Conservation (phyloP, 92 coral and sea anemone species). For the Palythoa heliodiscus region DNA sequence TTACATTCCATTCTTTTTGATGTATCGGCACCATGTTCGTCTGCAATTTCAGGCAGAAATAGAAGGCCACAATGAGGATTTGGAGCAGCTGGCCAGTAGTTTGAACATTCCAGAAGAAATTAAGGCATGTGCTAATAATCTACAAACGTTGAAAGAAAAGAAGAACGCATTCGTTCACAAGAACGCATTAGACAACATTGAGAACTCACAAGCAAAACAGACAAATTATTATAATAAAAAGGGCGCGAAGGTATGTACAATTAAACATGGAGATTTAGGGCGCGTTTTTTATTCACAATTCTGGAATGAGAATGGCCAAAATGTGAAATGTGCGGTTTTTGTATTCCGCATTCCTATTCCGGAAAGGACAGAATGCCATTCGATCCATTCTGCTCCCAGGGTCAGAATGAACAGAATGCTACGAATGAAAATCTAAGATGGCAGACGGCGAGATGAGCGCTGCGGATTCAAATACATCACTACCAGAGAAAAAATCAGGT, state of each 20-base stretch:
- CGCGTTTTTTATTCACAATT: too few relatives aligned
- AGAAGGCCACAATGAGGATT: neutral
- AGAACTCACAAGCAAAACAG: neutral
- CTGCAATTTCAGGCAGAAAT: constrained; percentile 63
- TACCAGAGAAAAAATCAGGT: too few relatives aligned
- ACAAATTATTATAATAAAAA: neutral
- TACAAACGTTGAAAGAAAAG: neutral
- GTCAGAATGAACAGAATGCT: too few relatives aligned
- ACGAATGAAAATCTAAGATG: too few relatives aligned
- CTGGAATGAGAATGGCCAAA: too few relatives aligned
- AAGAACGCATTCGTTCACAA: too few relatives aligned
- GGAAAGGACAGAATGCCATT: too few relatives aligned
- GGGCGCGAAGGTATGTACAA: neutral
- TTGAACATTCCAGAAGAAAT: constrained; percentile 3
- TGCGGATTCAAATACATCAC: too few relatives aligned
- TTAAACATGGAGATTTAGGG: constrained; percentile 29
- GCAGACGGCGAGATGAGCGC: too few relatives aligned
- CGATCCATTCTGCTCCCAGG: too few relatives aligned
- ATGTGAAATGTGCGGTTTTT: too few relatives aligned
- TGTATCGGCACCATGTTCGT: constrained; percentile 55
- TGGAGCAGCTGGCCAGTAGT: neutral
- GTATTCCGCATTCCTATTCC: too few relatives aligned
- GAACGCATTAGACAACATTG: neutral
- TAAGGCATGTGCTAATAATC: neutral
- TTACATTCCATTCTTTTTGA: constrained; percentile 65